These are phyloP conservation scores for Xanthorhoe spadicearia DNA, from an alignment of 2,888 invertebrate species.

Conservation along the genomic window DNA sequence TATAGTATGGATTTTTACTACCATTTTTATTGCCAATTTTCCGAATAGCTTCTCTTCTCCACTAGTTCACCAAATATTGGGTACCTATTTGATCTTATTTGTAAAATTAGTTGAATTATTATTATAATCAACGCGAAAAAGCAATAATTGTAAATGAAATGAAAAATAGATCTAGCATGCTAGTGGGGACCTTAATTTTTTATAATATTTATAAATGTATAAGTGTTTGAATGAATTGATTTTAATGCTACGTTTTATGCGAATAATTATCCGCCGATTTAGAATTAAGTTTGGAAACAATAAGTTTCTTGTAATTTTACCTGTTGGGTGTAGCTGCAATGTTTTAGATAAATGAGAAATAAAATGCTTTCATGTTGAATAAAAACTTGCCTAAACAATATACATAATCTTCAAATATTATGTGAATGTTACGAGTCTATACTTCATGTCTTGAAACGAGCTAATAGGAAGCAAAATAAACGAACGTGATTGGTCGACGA, in stretches of 20 bases:
- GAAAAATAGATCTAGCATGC: background rate
- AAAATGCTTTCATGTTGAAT: constrained; percentile 18
- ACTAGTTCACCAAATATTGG: background rate
- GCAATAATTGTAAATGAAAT: background rate
- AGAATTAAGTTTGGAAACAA: constrained; percentile 47
- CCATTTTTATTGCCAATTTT: constrained; percentile 14
- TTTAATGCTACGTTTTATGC: constrained; percentile 29
- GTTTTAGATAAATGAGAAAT: constrained; percentile 12
- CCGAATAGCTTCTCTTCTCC: constrained; percentile 8
- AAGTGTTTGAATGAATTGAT: constrained; percentile 27
- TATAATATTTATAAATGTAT: constrained; percentile 18
- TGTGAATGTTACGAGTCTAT: background rate
- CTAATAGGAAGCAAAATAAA: too few relatives aligned
- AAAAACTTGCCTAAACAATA: constrained; percentile 15
- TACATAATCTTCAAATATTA: constrained; percentile 3
- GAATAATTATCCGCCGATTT: constrained; percentile 57
- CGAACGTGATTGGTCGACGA: too few relatives aligned
- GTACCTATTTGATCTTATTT: background rate
- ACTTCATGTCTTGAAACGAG: too few relatives aligned
- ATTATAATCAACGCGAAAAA: background rate
- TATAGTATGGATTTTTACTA: too few relatives aligned
- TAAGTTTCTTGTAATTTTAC: constrained; percentile 22
- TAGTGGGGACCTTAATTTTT: constrained; percentile 4
- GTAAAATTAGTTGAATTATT: background rate
- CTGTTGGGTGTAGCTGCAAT: constrained; percentile 10